phyloP scores from a whole-genome alignment of 2,797 vertebrate genomes.

The Bufotes viridis region DNA sequence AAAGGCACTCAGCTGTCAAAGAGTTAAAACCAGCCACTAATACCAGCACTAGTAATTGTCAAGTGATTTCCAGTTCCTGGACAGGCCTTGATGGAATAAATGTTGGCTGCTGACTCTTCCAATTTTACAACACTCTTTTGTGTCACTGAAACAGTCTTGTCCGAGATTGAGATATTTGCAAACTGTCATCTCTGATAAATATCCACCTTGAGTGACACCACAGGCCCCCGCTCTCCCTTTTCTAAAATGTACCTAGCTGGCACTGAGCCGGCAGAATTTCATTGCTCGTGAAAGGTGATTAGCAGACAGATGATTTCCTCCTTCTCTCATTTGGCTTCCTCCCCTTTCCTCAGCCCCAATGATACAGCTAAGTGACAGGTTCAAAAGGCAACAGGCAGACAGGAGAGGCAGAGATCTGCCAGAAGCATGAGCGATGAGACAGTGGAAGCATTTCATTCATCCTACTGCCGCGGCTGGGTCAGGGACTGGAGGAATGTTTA shows the following conservation, averaged over 20 bases:
- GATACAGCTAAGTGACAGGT: constrained; percentile 72
- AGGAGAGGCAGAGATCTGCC: constrained; percentile 70
- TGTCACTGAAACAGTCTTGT: constrained; percentile 87
- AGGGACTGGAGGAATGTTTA: constrained; percentile 59
- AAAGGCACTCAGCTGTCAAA: constrained; percentile 3
- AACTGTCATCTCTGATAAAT: constrained; percentile 98
- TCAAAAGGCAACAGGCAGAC: constrained; percentile 71
- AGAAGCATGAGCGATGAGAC: constrained; percentile 69
- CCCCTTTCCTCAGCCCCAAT: constrained; percentile 26
- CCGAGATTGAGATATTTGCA: constrained; percentile 99
- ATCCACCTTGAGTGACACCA: constrained; percentile 86
- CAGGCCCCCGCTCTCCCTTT: constrained; percentile 67
- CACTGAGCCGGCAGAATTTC: constrained; percentile 72
- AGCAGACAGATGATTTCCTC: constrained; percentile 73
- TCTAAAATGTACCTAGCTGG: constrained; percentile 76
- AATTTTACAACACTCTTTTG: constrained; percentile 87
- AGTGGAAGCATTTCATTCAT: constrained; percentile 70
- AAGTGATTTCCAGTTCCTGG: constrained; percentile 82
- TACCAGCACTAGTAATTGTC: constrained; percentile 80
- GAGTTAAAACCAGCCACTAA: constrained; percentile 56
- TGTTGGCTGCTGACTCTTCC: constrained; percentile 93
- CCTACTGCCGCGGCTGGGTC: constrained; percentile 69
- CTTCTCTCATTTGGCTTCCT: constrained; percentile 59
- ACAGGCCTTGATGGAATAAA: constrained; percentile 93
- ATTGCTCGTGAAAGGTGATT: constrained; percentile 79